These are phyloP conservation scores for Eretmochelys imbricata DNA, from an alignment of 2,113 vertebrate genomes.

Conservation along the genomic window DNA sequence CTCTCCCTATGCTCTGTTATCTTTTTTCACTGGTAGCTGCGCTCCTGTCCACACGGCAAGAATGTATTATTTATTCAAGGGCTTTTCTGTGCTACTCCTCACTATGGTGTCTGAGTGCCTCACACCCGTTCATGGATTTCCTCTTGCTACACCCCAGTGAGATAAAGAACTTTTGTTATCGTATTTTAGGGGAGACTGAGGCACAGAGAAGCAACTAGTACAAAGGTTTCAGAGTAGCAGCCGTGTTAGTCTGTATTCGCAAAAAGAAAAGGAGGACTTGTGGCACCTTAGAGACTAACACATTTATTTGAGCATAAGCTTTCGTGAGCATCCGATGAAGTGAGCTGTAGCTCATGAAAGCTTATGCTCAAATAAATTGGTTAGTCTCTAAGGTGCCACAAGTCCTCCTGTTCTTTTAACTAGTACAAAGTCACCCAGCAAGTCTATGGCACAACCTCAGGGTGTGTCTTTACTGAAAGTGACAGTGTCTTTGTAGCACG, in stretches of 20 bases:
- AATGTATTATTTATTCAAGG: background rate
- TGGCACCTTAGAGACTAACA: too few relatives aligned
- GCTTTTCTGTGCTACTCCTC: slow-evolving; percentile 39
- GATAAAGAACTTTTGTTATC: slow-evolving; percentile 73
- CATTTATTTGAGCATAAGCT: too few relatives aligned
- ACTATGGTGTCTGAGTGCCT: background rate
- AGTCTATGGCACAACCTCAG: slow-evolving; percentile 59
- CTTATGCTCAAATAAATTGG: too few relatives aligned
- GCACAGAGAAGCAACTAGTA: slow-evolving; percentile 66
- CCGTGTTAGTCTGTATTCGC: too few relatives aligned
- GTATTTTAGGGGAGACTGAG: slow-evolving; percentile 64
- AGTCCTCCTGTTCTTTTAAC: background rate
- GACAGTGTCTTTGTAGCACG: background rate
- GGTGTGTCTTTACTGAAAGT: background rate
- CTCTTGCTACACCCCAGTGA: slow-evolving; percentile 31
- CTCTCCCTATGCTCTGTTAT: background rate
- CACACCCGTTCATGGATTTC: slow-evolving; percentile 21
- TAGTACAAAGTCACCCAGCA: slow-evolving; percentile 71
- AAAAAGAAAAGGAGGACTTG: too few relatives aligned
- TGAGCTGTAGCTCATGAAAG: too few relatives aligned
- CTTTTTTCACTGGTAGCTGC: background rate
- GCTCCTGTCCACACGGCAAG: background rate
- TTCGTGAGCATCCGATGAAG: too few relatives aligned
- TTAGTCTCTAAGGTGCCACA: too few relatives aligned
- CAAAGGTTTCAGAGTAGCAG: slow-evolving; percentile 14